Base-by-base conservation (phyloP, 64 coral and sea anemone species). In the Pachyseris speciosa region DNA sequence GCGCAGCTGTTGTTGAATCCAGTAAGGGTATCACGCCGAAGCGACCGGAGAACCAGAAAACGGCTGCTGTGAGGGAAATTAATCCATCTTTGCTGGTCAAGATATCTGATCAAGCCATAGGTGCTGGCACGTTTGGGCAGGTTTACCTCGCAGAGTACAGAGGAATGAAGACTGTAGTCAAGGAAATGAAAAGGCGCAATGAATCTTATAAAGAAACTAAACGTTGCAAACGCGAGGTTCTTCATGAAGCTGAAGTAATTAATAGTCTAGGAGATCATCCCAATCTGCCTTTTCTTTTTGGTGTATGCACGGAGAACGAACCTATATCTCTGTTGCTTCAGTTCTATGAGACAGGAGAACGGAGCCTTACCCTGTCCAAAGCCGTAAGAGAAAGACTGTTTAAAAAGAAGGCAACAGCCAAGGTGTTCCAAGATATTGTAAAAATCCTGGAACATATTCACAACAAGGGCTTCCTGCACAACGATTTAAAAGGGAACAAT, bases 401-500 rank as follows among this genome's bases (percentile, higher is more conserved):
- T n/a, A n/a, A n/a, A n/a, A n/a, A 59, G 53, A 59, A 59, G 4
- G 0, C 13, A 22, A 59, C 20, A 59, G 53, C 20, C 53, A 8
- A 5, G 53, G 53, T 59, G 20, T 59, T 59, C 19, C 53, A 59
- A 59, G 53, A 59, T 15, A 19, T 59, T 59, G 53, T 59, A 15
- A 59, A 59, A 59, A 59, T 16, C 19, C 53, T 59, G 12, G 53
- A 50, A 78, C 71, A 89, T 22, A 65, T 80, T 17, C 73, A 80
- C 61, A 50, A 15, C 15, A 78, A 26, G 6, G 87, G 58, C 15
- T 79, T 78, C 15, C 60, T 90, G 19, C 53, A 59, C 45, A 90
- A 90, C 64, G 88, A 70, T 39, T 55, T 90, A 19, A 83, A 90
- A 47, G 42, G 38, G 9, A 81, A 90, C 19, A 59, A 59, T 22